These are phyloP conservation scores for Chlorocebus sabaeus DNA, from an alignment of 2,113 vertebrate genomes.

Conservation along the genomic window DNA sequence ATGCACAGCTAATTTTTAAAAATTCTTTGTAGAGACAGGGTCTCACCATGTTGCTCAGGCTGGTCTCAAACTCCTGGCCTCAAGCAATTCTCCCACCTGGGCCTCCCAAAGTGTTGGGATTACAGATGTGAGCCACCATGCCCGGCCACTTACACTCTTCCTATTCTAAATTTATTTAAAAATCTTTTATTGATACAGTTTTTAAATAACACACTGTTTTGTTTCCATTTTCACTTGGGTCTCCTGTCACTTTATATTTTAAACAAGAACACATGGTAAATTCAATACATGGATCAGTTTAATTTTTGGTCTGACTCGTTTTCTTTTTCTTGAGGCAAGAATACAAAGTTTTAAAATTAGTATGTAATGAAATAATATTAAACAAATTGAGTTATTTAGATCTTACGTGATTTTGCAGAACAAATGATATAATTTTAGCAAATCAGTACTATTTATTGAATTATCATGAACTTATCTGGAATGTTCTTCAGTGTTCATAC, in stretches of 20 bases:
- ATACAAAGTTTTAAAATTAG: not conserved
- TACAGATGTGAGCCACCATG: too few species aligned
- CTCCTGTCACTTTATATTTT: constrained; percentile 54
- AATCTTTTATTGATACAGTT: not conserved
- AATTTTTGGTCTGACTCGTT: not conserved
- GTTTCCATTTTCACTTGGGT: constrained; percentile 41
- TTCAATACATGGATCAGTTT: constrained; percentile 48
- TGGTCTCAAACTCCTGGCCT: too few species aligned
- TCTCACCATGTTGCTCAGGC: too few species aligned
- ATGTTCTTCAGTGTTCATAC: constrained; percentile 37
- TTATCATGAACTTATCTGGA: constrained; percentile 31
- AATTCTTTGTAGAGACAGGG: too few species aligned
- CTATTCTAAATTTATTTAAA: constrained; percentile 42
- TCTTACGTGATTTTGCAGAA: not conserved
- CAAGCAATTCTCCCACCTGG: too few species aligned
- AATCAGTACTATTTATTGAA: not conserved
- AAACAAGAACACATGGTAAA: constrained; percentile 59
- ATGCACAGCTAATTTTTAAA: too few species aligned
- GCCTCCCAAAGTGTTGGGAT: too few species aligned
- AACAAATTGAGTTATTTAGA: not conserved
- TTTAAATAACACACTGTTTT: constrained; percentile 15
- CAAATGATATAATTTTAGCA: not conserved
- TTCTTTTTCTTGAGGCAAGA: constrained; percentile 12
- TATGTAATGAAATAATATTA: not conserved
- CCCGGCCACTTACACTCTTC: not conserved